Conservation (phyloP, 2,113 vertebrate genomes). For the Gymnocephalus cernua region DNA sequence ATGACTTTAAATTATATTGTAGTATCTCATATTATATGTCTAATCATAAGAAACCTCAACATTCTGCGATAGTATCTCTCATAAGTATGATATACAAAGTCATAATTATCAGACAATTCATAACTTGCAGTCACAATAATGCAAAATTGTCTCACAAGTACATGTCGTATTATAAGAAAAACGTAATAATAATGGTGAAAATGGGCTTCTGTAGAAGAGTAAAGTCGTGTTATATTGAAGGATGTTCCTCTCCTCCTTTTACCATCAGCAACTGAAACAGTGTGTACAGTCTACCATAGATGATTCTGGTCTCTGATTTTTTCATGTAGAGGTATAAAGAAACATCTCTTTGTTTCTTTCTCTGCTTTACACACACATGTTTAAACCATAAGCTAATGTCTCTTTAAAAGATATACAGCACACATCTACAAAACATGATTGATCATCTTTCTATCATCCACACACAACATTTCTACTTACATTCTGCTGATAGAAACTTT, state of each 20-base stretch:
- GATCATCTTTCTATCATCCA: neutral
- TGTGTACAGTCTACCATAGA: neutral
- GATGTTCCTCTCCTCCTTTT: neutral
- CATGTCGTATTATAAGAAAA: no score
- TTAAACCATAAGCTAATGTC: neutral
- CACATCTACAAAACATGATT: neutral
- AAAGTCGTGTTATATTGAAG: neutral
- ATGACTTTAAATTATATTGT: neutral
- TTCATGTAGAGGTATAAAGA: neutral
- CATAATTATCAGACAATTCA: neutral
- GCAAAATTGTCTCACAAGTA: neutral
- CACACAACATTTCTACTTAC: slow-evolving; percentile 57
- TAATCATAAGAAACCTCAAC: no score
- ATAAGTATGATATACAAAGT: neutral
- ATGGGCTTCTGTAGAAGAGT: neutral
- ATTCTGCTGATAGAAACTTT: slow-evolving; percentile 23
- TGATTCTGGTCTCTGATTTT: neutral
- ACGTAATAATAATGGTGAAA: neutral
- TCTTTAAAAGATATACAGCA: neutral
- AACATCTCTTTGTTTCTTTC: neutral
- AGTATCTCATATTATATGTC: neutral
- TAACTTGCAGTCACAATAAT: neutral
- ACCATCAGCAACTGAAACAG: neutral
- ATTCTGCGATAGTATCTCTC: no score
- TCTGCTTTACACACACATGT: neutral